phyloP scores from a whole-genome alignment of 2,888 invertebrate genomes.

The Synanthedon myopaeformis region DNA sequence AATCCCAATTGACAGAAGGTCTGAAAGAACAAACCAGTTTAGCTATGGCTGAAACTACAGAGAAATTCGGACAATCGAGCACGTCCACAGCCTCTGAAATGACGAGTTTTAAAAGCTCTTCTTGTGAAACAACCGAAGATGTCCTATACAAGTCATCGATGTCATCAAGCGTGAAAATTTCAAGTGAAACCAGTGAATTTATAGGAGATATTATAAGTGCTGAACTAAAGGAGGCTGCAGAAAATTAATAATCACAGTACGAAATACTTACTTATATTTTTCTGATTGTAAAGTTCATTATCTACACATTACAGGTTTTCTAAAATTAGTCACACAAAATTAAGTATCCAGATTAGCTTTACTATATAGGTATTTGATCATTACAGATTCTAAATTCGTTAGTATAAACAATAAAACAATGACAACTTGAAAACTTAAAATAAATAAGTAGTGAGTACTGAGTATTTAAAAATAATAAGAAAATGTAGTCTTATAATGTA shows the following conservation, averaged over 20 bases:
- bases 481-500: too few species aligned
- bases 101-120: slow-evolving; percentile 10
- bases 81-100: slow-evolving; percentile 11
- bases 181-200: slow-evolving; percentile 20
- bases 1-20: slow-evolving; percentile 10
- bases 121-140: slow-evolving; percentile 9
- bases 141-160: slow-evolving; percentile 3
- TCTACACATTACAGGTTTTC: too few species aligned
- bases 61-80: slow-evolving; percentile 11
- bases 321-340: too few species aligned
- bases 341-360: too few species aligned
- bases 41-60: neutral
- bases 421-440: too few species aligned
- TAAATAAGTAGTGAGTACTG: too few species aligned
- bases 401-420: too few species aligned
- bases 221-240: slow-evolving; percentile 28
- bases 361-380: too few species aligned
- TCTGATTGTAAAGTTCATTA: too few species aligned
- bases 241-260: slow-evolving; percentile 19
- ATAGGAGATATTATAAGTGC: slow-evolving; percentile 23
- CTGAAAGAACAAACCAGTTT: neutral
- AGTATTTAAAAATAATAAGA: too few species aligned
- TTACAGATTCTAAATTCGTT: too few species aligned
- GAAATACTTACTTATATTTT: neutral
- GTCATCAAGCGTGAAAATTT: slow-evolving; percentile 17